phyloP scores from a whole-genome alignment of 2,113 vertebrate genomes.

The Calyptomena viridis region DNA sequence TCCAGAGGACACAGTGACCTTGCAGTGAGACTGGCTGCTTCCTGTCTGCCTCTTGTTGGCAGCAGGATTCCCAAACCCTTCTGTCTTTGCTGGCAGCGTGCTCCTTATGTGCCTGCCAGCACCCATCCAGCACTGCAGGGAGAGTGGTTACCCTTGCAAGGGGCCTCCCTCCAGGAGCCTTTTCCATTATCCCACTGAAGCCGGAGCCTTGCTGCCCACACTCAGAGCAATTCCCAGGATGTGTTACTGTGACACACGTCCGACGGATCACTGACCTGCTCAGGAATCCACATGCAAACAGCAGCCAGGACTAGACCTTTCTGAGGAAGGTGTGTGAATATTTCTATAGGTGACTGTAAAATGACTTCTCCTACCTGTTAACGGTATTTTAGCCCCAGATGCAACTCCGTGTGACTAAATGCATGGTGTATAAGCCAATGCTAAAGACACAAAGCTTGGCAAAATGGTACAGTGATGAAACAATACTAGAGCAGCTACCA shows the following conservation, averaged over 20 bases:
- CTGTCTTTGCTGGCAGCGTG: background rate
- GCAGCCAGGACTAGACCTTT: background rate
- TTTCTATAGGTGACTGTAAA: background rate
- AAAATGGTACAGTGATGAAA: background rate
- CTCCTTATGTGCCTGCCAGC: background rate
- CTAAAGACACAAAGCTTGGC: background rate
- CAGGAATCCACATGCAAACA: background rate
- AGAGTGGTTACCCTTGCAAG: background rate
- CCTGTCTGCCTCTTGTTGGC: constrained; percentile 16
- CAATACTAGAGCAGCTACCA: background rate
- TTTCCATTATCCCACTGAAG: background rate
- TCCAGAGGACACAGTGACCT: constrained; percentile 41
- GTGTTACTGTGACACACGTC: background rate
- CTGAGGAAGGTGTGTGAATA: background rate
- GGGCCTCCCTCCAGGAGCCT: background rate
- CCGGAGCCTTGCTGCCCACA: background rate
- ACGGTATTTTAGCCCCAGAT: background rate
- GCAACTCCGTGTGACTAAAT: background rate
- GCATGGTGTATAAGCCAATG: background rate
- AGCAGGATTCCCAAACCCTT: constrained; percentile 3
- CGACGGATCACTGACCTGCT: background rate
- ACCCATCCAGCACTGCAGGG: background rate
- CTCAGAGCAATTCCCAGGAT: background rate
- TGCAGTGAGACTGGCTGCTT: background rate
- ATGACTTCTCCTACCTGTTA: background rate